These are phyloP conservation scores for Tryphoninae sp. DNA, from an alignment of 2,888 invertebrate genomes.

Conservation along the genomic window DNA sequence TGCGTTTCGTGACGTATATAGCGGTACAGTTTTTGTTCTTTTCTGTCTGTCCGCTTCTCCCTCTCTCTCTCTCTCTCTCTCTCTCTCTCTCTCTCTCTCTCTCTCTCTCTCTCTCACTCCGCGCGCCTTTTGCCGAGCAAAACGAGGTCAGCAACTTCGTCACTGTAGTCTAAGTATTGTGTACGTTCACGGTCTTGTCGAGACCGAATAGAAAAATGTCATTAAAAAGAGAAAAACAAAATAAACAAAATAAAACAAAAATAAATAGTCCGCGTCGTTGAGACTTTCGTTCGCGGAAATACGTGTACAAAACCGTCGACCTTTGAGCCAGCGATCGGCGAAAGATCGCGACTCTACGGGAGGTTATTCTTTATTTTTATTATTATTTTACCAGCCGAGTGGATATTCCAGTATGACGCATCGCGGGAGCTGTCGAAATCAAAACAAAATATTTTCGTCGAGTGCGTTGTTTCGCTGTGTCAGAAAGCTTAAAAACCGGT, in stretches of 20 bases:
- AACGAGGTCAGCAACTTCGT: conserved; percentile 33
- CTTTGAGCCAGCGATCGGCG: conserved; percentile 3
- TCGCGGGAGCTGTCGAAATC: conserved; percentile 4
- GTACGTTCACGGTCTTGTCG: background rate
- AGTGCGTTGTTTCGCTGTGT: background rate
- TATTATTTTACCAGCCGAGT: background rate
- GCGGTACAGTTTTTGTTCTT: conserved; percentile 36
- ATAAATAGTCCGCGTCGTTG: background rate
- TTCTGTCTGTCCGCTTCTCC: background rate
- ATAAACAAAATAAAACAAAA: background rate
- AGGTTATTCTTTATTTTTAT: conserved; percentile 18
- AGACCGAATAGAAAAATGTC: background rate
- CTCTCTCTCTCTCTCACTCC: background rate
- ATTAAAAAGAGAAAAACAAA: background rate
- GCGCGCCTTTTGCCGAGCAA: background rate
- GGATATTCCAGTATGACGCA: conserved; percentile 26
- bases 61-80: background rate
- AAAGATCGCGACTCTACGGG: conserved; percentile 23
- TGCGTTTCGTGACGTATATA: conserved; percentile 15
- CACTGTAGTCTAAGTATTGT: background rate
- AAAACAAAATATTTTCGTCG: conserved; percentile 27
- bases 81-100: background rate
- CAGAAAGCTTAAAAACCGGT: conserved; percentile 36
- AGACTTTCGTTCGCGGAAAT: conserved; percentile 11
- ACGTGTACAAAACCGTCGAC: conserved; percentile 5